Base-by-base conservation (phyloP, 2,113 vertebrate genomes). In the Odobenus rosmarus region DNA sequence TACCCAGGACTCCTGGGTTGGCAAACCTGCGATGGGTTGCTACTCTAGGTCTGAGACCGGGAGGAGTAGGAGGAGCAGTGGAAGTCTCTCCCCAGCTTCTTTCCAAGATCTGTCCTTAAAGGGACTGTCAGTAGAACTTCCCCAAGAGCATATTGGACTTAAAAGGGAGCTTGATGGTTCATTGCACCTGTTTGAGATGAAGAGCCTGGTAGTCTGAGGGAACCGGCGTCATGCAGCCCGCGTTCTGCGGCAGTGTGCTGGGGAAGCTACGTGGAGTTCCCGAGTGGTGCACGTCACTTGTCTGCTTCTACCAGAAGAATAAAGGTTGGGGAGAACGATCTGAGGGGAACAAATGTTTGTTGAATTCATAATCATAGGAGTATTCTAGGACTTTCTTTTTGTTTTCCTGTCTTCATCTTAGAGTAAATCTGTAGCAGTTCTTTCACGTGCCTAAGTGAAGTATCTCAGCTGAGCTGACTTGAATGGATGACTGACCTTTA, bases 161-260 rank as follows among this genome's bases (percentile, higher is more conserved):
- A 8, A 19, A 53, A 85, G 36, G 11, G 16, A 21, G 31, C 21
- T 28, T n/a, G 14, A 7, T 49, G 49, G 42, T 53, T 26, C 80
- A 15, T 4, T 8, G 18, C 10, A 14, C 36, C 46, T 88, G 24
- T 79, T 36, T 33, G 31, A 84, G 72, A 88, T 1, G 59, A 83
- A 23, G 53, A 83, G 42, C 49, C 53, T 12, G 0, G 4, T 18
- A 59, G 23, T 62, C 51, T 39, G 6, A 21, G 53, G 88, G 42
- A 51, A 10, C 19, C 19, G n/a, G 12, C 62, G 39, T 80, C 14
- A 39, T 1, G 26, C 5, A 10, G 28, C 53, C 61, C 28, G 31
- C 6, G 3, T 8, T n/a, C 7, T 0, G 4, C 15, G 7, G n/a
- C 59, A 62, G 7, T 1, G 46, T 8, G 21, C 15, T 24, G 6